Evolutionary conservation across 2,797 vertebrate genomes (phyloP).

Genomic region (Silurus lanzhouensis): DNA sequence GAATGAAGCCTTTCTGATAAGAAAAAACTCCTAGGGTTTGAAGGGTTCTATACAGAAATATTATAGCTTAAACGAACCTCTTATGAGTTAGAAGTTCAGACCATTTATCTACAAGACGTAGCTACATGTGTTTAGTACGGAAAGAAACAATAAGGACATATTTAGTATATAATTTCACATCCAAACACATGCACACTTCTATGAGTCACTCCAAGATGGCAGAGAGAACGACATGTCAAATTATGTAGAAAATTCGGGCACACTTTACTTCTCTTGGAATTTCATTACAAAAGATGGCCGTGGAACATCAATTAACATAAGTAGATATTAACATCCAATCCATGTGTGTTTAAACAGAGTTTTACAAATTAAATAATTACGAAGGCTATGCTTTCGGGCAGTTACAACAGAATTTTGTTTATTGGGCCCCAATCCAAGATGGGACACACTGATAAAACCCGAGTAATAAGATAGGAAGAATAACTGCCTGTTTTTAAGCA

Average conservation of each 20-base stretch:
- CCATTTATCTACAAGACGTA: not conserved
- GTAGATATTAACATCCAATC: not conserved
- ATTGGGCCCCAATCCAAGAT: not conserved
- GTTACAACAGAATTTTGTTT: slow-evolving; percentile 4
- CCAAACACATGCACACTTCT: not conserved
- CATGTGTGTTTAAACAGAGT: not conserved
- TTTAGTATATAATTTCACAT: not conserved
- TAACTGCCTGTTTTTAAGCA: not conserved
- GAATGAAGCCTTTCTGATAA: not conserved
- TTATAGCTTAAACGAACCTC: not conserved
- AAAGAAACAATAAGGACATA: not conserved
- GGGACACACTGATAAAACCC: not conserved
- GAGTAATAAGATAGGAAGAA: not conserved
- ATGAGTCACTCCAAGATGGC: not conserved
- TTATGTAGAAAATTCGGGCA: slow-evolving; percentile 65
- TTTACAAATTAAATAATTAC: not conserved
- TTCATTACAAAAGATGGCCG: not conserved
- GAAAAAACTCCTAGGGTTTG: not conserved
- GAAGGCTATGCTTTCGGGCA: not conserved
- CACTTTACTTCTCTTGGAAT: slow-evolving; percentile 56
- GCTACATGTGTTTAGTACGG: not conserved
- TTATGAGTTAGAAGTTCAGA: not conserved
- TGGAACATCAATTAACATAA: not conserved
- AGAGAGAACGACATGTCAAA: slow-evolving; percentile 52
- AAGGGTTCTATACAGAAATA: not conserved